Percentiles rank a stretch among this genome's conserved stretches.
Evolutionary conservation across 2,113 vertebrate species (phyloP).

Genomic region (Thamnophis sirtalis): DNA sequence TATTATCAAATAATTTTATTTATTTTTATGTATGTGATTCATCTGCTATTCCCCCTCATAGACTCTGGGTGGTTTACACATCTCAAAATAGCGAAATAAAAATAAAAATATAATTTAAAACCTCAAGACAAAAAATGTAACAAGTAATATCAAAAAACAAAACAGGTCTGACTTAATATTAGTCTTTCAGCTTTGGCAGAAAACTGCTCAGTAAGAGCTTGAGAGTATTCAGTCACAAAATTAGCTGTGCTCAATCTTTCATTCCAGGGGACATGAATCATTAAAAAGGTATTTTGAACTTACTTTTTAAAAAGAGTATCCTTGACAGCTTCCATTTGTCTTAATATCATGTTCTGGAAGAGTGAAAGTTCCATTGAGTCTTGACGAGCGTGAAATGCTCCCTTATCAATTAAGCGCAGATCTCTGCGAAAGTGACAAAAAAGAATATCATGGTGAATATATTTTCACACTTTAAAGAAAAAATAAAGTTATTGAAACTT

Average conservation of each 20-base stretch:
- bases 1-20: not conserved
- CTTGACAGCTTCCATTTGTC: constrained; percentile 75
- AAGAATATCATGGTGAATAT: not conserved
- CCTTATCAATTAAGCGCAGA: constrained; percentile 77
- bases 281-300: constrained; percentile 31
- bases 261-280: not conserved
- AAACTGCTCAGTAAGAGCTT: not conserved
- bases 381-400: constrained; percentile 73
- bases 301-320: constrained; percentile 76
- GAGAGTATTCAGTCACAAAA: not conserved
- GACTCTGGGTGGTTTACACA: not conserved
- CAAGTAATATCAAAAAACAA: not conserved
- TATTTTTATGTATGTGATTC: not conserved
- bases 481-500: not conserved
- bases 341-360: constrained; percentile 74
- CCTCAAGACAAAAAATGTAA: not conserved
- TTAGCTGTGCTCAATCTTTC: not conserved
- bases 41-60: not conserved
- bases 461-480: not conserved
- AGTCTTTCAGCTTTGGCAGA: not conserved
- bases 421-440: constrained; percentile 66
- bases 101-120: not conserved
- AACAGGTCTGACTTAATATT: not conserved
- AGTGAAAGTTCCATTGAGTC: constrained; percentile 76
- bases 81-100: not conserved